Conservation (phyloP, 1,140 invertebrate species). For the Drosophila athabasca region DNA sequence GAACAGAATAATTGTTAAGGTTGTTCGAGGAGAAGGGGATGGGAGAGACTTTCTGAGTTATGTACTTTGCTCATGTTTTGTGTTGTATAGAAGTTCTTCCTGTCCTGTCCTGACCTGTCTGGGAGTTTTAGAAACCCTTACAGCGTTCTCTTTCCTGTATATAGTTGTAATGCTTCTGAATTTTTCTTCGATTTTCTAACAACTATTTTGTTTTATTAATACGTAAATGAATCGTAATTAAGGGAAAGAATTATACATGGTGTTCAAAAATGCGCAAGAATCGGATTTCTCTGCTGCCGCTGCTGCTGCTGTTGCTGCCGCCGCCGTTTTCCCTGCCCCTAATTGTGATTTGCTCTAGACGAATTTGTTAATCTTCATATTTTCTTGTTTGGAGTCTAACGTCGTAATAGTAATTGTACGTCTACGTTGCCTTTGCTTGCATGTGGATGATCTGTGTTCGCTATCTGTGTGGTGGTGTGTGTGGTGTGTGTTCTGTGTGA, state of each 20-base stretch:
- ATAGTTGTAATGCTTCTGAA: conserved; percentile 42
- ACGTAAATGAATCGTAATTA: conserved; percentile 74
- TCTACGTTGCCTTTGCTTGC: conserved; percentile 58
- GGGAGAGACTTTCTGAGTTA: conserved; percentile 30
- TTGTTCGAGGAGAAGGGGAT: conserved; percentile 4
- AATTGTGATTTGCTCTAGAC: conserved; percentile 9
- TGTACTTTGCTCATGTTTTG: conserved; percentile 31
- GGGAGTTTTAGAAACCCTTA: conserved; percentile 65
- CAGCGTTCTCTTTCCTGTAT: conserved; percentile 56
- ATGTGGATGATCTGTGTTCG: conserved; percentile 40
- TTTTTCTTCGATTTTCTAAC: conserved; percentile 60
- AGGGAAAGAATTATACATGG: conserved; percentile 65
- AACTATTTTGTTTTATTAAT: conserved; percentile 73
- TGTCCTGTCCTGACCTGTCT: conserved; percentile 22
- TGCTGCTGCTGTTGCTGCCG: conserved; percentile 12
- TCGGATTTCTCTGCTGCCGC: conserved; percentile 1
- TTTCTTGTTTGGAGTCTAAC: conserved; percentile 52
- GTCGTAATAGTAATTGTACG: conserved; percentile 71
- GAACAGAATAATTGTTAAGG: conserved; percentile 26
- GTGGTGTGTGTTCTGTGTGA: conserved; percentile 23
- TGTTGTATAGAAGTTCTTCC: background rate
- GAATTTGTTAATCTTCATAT: conserved; percentile 40
- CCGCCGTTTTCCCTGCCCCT: conserved; percentile 20
- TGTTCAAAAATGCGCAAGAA: conserved; percentile 66
- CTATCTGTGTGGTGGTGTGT: conserved; percentile 10